Base-by-base conservation (phyloP, 2,888 invertebrate species). In the Drosophila incognita region DNA sequence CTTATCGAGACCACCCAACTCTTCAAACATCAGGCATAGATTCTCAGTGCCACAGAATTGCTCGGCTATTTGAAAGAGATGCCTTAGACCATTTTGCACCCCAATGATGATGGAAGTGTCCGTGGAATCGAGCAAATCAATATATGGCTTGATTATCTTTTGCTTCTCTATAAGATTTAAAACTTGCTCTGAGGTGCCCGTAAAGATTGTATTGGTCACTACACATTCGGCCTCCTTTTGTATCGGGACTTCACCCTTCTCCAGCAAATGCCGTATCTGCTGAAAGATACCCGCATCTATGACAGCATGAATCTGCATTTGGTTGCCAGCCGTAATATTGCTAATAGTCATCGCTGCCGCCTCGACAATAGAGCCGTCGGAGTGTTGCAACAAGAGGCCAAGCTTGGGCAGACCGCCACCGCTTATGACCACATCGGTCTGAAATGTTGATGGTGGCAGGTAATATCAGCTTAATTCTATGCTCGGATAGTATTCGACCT, bases 181-280 rank as follows among this genome's bases (percentile, higher is more conserved):
- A 49, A 97, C 93, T 91, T 98, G 97, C n/a, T 94, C 94, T 0
- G 95, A 94, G 0, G 95, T 95, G 0, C 98, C 98, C 40, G 98
- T 98, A 0, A 97, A 96, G 10, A 98, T 98, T 61, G 97, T 95
- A 93, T 99, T 99, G 0, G 98, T 98, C 21, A 99, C 95, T 0
- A 97, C 97, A 98, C 98, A 99, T 0, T 97, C 97, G 0, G 98
- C 98, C 93, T 99, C 99, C 87, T 97, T 97, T 91, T 97, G 97
- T 27, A 96, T 96, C 91, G 96, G 96, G 88, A 95, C 96, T 89
- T 97, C 97, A 7, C 97, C 93, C 33, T 89, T 89, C 53, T 92
- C 91, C 6, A 93, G 74, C 15, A 93, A 92, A 11, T 88, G 70
- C 15, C 91, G 89, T n/a, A 93, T 90, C 27, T 89, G 82, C 0